These are phyloP conservation scores for Melanchra persicariae DNA, from an alignment of 2,888 invertebrate genomes.

Conservation along the genomic window DNA sequence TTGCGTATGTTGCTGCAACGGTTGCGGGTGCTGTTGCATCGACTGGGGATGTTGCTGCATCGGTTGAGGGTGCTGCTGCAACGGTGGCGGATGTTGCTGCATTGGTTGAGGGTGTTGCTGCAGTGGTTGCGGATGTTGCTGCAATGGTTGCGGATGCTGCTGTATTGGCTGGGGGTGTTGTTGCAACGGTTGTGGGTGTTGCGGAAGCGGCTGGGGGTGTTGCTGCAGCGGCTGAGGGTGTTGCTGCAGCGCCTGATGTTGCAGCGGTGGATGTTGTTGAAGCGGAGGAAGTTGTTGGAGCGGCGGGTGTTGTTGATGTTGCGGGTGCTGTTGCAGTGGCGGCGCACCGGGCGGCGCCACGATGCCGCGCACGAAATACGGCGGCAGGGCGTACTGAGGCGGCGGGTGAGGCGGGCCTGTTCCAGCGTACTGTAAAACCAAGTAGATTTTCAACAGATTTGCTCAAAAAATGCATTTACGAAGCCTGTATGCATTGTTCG, in stretches of 20 bases:
- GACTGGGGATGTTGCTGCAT: conserved; percentile 69
- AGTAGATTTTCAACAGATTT: no score
- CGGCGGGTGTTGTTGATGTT: conserved; percentile 69
- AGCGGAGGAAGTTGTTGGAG: conserved; percentile 66
- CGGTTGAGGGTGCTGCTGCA: conserved; percentile 26
- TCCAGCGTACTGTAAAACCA: conserved; percentile 77
- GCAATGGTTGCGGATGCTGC: conserved; percentile 16
- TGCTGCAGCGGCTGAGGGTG: conserved; percentile 44
- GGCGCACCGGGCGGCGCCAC: conserved; percentile 75
- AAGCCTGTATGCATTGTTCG: no score
- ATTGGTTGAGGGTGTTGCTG: conserved; percentile 22
- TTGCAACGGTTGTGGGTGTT: conserved; percentile 3
- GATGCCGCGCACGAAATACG: conserved; percentile 87
- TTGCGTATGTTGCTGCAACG: conserved; percentile 27
- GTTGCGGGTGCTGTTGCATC: conserved; percentile 63
- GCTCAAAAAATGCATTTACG: no score
- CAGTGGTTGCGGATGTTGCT: conserved; percentile 15
- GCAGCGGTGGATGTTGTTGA: conserved; percentile 63
- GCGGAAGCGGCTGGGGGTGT: conserved; percentile 7
- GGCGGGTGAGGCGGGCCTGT: conserved; percentile 88
- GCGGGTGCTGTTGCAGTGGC: conserved; percentile 44
- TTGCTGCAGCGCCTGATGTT: conserved; percentile 67
- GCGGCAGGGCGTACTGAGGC: conserved; percentile 90
- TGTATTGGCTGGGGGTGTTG: conserved; percentile 22
- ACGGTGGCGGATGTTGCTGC: conserved; percentile 13